Evolutionary conservation across 2,797 vertebrate species (phyloP), one percentile per base, ranked within the genome.

Genomic region (Cuculus canorus): DNA sequence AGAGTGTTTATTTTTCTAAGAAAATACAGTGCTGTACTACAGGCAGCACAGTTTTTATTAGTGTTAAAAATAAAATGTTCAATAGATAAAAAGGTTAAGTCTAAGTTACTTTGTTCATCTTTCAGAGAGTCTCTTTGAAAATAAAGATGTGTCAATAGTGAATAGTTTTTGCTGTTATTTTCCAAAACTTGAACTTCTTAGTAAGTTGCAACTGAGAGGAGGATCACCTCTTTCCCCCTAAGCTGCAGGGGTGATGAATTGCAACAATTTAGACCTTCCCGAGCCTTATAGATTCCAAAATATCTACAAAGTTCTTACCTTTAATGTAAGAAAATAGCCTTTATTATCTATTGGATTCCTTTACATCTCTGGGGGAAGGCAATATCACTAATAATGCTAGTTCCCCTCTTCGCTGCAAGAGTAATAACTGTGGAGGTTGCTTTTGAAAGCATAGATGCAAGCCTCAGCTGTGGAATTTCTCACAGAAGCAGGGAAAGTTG

Each of bases 41-140:
- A 92, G 68, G 33, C 75, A 86, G 53, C 59, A 79, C 77, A 82
- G 91, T 82, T 95, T 93, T 96, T 91, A 92, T 88, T 88, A 90
- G 47, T n/a, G 48, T 83, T 86, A 75, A 88, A 93, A 94, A 68
- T 77, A 70, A 89, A 56, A 75, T 69, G 72, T 76, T 94, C 60
- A 50, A 15, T 52, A 80, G 86, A 85, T 87, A 91, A 93, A 96
- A 93, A 96, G 69, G 72, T 94, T 93, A 93, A 94, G 76, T 57
- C 57, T 57, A 79, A 93, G 75, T 93, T 92, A 82, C 63, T 86
- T 89, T 61, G 45, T 61, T 90, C 17, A 33, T 87, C 90, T 93
- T 94, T 90, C 66, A 53, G 76, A 41, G 68, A 91, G 81, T 89
- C 25, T 9, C n/a, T 86, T 89, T 88, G 69, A 94, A 94, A 84